These are phyloP conservation scores for Scaptomyza parva DNA, from an alignment of 2,888 invertebrate genomes.

Conservation along the genomic window DNA sequence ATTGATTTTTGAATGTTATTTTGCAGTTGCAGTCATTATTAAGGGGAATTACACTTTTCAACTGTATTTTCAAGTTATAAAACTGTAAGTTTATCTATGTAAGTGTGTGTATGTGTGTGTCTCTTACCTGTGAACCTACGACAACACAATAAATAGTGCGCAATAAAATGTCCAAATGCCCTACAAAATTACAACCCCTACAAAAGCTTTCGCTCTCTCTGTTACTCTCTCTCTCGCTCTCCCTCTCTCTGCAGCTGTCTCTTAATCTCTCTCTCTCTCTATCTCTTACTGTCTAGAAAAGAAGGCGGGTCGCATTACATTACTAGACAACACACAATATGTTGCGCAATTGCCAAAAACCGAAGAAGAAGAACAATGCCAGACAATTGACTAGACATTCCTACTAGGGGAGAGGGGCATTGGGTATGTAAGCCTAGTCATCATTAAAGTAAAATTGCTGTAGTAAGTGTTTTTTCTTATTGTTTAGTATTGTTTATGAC, in stretches of 20 bases:
- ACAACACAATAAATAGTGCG: conserved; percentile 64
- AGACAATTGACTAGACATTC: conserved; percentile 45
- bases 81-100: neutral
- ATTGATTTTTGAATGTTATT: conserved; percentile 17
- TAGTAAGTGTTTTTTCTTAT: conserved; percentile 17
- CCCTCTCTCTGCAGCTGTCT: neutral
- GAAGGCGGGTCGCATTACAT: conserved; percentile 15
- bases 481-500: conserved; percentile 70
- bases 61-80: neutral
- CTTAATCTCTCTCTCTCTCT: neutral
- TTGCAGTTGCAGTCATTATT: neutral
- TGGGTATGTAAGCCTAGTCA: neutral
- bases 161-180: conserved; percentile 23
- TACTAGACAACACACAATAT: conserved; percentile 50
- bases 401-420: neutral
- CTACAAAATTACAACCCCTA: conserved; percentile 51
- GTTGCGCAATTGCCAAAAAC: conserved; percentile 65
- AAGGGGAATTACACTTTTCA: neutral
- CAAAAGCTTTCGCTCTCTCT: conserved; percentile 15
- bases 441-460: no score
- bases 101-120: neutral
- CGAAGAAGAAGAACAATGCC: conserved; percentile 4
- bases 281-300: neutral
- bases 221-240: conserved; percentile 1
- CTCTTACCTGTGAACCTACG: conserved; percentile 56